Evolutionary conservation across 2,888 invertebrate genomes (phyloP).

Genomic region (Cantharis flavilabris): DNA sequence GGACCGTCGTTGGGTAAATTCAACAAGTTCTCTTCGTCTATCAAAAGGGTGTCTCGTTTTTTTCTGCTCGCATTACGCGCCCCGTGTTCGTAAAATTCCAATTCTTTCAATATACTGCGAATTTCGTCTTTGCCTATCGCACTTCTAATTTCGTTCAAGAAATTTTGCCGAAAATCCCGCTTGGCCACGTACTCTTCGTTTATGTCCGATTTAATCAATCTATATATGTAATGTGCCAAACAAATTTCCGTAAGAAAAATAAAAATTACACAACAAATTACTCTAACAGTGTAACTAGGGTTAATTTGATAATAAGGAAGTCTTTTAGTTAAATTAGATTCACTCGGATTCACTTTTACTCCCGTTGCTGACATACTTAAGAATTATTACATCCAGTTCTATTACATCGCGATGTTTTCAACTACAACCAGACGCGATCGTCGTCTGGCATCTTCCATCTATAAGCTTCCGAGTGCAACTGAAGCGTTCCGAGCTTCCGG

Average conservation of each 20-base stretch:
- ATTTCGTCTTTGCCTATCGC: slow-evolving; percentile 45
- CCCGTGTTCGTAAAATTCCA: slow-evolving; percentile 23
- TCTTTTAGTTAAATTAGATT: slow-evolving; percentile 18
- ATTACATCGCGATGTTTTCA: slow-evolving; percentile 21
- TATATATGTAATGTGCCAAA: slow-evolving; percentile 52
- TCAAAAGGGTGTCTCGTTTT: slow-evolving; percentile 36
- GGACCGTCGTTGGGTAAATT: slow-evolving; percentile 53
- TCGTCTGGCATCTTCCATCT: not conserved
- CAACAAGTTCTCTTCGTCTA: slow-evolving; percentile 44
- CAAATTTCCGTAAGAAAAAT: slow-evolving; percentile 53
- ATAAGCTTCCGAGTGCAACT: not conserved
- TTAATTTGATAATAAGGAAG: slow-evolving; percentile 40
- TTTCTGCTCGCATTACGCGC: slow-evolving; percentile 10
- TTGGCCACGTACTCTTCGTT: slow-evolving; percentile 49
- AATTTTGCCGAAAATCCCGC: slow-evolving; percentile 45
- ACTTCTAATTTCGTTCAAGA: slow-evolving; percentile 44
- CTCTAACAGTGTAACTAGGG: slow-evolving; percentile 52
- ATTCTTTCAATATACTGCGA: slow-evolving; percentile 42
- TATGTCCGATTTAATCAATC: slow-evolving; percentile 51
- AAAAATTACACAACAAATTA: slow-evolving; percentile 53
- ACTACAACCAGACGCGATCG: not conserved
- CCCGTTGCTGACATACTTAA: slow-evolving; percentile 30
- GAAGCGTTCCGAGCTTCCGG: not conserved
- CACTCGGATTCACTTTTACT: slow-evolving; percentile 25
- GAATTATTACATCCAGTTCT: not conserved